Base-by-base conservation (phyloP, 2,797 vertebrate genomes). In the Amblyraja radiata region DNA sequence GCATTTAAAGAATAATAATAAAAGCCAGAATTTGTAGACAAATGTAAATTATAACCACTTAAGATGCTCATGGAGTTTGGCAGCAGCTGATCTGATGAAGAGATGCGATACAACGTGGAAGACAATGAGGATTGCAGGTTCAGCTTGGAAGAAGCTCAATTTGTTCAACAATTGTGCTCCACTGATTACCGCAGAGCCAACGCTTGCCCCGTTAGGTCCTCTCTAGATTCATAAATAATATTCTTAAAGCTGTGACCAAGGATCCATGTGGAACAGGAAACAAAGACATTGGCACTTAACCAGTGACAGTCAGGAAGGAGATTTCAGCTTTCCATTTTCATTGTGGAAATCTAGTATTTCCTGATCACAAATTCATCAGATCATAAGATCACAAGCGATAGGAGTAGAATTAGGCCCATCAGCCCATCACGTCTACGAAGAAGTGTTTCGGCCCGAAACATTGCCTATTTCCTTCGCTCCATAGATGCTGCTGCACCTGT, bases 11-110 rank as follows among this genome's bases (percentile, higher is more conserved):
- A 32, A 9, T 88, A 65, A 88, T 88, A 65, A 36, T 68, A 88
- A 88, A 65, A 88, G 58, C 83, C 13, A 86, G 54, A 65, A 18
- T 16, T 88, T 68, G 32, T 36, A 65, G 61, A 65, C 14, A 88
- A 36, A 88, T 88, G 61, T 16, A 65, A 14, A 88, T 88, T 68
- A 63, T 68, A 16, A 88, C n/a, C 84, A 88, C 61, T 88, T 68
- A 18, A 88, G 32, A 16, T 36, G 14, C 36, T 88, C 65, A 88
- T 88, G 65, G 28, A 36, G n/a, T 8, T 32, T 86, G 28, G 83
- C 58, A 63, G 58, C 28, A 7, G 58, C 28, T 88, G 61, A 88
- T 7, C 28, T 88, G 61, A 88, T 7, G 18, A 88, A 21, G n/a
- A 36, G 61, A 68, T 36, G 16, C 6, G 6, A 36, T 65, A 16